Base-by-base conservation (phyloP, 2,888 invertebrate species). In the Hypolimnas misippus region DNA sequence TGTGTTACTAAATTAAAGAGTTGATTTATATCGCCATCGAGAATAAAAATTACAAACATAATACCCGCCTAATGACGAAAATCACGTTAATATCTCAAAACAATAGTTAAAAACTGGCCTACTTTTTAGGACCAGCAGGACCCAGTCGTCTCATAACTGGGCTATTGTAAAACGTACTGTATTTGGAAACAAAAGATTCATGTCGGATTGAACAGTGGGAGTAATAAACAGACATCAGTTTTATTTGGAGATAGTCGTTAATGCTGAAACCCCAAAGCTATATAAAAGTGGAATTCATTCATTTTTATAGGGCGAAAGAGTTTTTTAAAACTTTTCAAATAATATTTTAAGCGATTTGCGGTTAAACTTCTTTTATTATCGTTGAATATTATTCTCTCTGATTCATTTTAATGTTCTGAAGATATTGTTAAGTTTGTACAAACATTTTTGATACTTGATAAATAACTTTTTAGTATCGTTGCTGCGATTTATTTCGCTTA, bases 401-500 rank as follows among this genome's bases (percentile, higher is more conserved):
- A 42, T 42, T 42, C 8, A 17, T 42, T 42, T 17, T 42, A 10
- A 42, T 42, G 8, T 42, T 1, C 16, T n/a, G n/a, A n/a, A n/a
- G n/a, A 10, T 12, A 17, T 3, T 8, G 10, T 10, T 17, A 4
- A 17, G 19, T 40, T 10, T 10, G 2, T 16, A 42, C 3, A 10
- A 8, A 42, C 42, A 17, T 42, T 46, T 21, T 21, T 46, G 4
- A n/a, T 46, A 12, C 3, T n/a, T 46, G 3, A 21, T 46, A 46
- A 21, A 21, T 21, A n/a, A 35, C 16, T 17, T 19, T 17, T 25
- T 3, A 40, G 21, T 7, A 2, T 2, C 16, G 42, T 42, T 19
- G 10, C 5, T 40, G 10, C 16, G 29, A 53, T 59, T 59, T 31
- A 55, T 46, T 58, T 33, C 38, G 46, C 49, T 57, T 38, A n/a